Evolutionary conservation across 2,888 invertebrate genomes (phyloP).

Genomic region (Spodoptera littoralis): DNA sequence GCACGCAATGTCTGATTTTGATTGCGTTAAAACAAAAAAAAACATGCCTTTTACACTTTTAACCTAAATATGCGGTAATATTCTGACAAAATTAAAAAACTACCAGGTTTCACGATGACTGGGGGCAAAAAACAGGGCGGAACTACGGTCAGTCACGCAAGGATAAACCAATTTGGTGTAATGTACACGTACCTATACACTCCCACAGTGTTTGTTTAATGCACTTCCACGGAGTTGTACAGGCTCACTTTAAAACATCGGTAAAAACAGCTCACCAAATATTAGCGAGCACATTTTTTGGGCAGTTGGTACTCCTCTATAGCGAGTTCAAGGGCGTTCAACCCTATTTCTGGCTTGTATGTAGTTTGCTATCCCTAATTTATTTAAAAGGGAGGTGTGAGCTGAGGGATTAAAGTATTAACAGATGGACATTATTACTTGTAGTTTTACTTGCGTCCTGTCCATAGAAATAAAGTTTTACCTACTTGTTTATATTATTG

Average conservation of each 20-base stretch:
- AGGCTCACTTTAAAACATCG: slow-evolving; percentile 15
- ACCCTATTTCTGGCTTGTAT: slow-evolving; percentile 53
- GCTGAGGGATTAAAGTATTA: slow-evolving; percentile 58
- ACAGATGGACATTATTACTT: slow-evolving; percentile 45
- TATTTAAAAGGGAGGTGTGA: slow-evolving; percentile 62
- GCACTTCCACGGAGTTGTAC: slow-evolving; percentile 42
- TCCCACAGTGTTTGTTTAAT: slow-evolving; percentile 46
- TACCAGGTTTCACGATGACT: slow-evolving; percentile 33
- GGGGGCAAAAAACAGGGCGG: slow-evolving; percentile 49
- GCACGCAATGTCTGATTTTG: no score
- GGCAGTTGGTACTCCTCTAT: slow-evolving; percentile 23
- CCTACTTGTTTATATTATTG: slow-evolving; percentile 19
- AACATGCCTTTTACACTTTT: slow-evolving; percentile 15
- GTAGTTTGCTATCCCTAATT: slow-evolving; percentile 60
- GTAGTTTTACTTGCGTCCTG: slow-evolving; percentile 36
- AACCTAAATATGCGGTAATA: slow-evolving; percentile 34
- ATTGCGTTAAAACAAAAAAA: background rate
- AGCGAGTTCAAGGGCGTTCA: slow-evolving; percentile 59
- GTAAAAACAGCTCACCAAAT: slow-evolving; percentile 17
- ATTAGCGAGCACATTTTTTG: slow-evolving; percentile 39
- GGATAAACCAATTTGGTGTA: slow-evolving; percentile 54
- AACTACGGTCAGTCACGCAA: slow-evolving; percentile 66
- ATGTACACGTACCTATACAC: slow-evolving; percentile 27
- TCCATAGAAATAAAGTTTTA: slow-evolving; percentile 32
- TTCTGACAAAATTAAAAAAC: slow-evolving; percentile 39